Conservation (phyloP, 1,140 invertebrate genomes). For the Daktulosphaira vitifoliae region DNA sequence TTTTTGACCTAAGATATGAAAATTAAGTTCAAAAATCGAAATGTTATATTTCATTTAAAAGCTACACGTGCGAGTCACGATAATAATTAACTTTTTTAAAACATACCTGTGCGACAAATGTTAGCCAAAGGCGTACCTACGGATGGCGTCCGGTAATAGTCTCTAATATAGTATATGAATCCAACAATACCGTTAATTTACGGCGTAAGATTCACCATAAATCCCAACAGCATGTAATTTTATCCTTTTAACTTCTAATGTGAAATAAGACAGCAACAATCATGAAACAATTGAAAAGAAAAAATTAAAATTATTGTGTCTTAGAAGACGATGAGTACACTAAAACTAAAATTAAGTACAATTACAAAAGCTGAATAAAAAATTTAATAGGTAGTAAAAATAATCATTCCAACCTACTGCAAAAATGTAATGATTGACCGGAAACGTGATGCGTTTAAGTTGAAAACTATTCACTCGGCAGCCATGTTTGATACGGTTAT, state of each 20-base stretch:
- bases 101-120: conserved; percentile 21
- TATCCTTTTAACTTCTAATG: no score
- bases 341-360: no score
- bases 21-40: no score
- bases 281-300: no score
- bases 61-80: neutral
- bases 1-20: no score
- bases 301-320: no score
- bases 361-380: no score
- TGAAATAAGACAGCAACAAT: no score
- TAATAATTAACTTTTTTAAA: neutral
- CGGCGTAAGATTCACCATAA: neutral
- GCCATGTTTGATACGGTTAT: conserved; percentile 26
- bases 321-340: no score
- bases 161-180: neutral
- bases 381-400: no score
- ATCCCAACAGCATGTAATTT: no score
- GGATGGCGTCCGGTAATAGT: neutral
- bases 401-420: conserved; percentile 13
- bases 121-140: conserved; percentile 10
- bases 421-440: conserved; percentile 14
- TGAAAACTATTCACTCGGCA: conserved; percentile 6
- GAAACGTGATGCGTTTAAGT: conserved; percentile 3
- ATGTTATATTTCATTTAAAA: neutral
- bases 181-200: neutral